Conservation (phyloP, 1,140 invertebrate genomes). For the Venturia canescens region DNA sequence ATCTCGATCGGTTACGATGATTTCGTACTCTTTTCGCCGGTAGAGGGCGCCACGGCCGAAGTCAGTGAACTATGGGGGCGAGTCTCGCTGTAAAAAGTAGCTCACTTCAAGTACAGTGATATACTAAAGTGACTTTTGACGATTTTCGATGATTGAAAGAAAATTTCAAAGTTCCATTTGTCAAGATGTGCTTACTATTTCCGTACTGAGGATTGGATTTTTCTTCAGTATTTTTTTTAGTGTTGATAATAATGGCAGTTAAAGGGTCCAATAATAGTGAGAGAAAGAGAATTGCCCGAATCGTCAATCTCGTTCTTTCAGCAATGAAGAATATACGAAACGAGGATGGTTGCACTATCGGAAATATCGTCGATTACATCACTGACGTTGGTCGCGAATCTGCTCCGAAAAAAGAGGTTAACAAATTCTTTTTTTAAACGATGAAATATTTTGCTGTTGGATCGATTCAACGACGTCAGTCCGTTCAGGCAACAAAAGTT, state of each 20-base stretch:
- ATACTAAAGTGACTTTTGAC: not conserved
- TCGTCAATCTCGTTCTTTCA: conserved; percentile 53
- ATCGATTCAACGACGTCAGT: too few species aligned
- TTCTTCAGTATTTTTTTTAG: not conserved
- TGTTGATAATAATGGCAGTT: conserved; percentile 21
- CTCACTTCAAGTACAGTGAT: not conserved
- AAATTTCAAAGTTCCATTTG: not conserved
- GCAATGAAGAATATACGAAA: conserved; percentile 57
- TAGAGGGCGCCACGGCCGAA: not conserved
- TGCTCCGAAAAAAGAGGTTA: conserved; percentile 55
- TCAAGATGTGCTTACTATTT: not conserved
- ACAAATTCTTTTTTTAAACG: not conserved
- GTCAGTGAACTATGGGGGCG: not conserved
- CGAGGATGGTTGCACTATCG: conserved; percentile 54
- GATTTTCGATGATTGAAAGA: not conserved
- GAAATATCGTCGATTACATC: conserved; percentile 58
- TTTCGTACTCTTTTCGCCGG: too few species aligned
- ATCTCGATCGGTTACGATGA: too few species aligned
- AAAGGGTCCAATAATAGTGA: conserved; percentile 23
- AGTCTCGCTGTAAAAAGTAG: not conserved
- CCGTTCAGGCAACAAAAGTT: too few species aligned
- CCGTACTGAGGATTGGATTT: not conserved
- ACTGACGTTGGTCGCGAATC: conserved; percentile 27
- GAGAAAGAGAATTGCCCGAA: conserved; percentile 48
- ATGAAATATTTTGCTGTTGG: too few species aligned